Evolutionary conservation across 2,797 vertebrate species (phyloP), one percentile per base, ranked within the genome.

Genomic region (Onychomys torridus): DNA sequence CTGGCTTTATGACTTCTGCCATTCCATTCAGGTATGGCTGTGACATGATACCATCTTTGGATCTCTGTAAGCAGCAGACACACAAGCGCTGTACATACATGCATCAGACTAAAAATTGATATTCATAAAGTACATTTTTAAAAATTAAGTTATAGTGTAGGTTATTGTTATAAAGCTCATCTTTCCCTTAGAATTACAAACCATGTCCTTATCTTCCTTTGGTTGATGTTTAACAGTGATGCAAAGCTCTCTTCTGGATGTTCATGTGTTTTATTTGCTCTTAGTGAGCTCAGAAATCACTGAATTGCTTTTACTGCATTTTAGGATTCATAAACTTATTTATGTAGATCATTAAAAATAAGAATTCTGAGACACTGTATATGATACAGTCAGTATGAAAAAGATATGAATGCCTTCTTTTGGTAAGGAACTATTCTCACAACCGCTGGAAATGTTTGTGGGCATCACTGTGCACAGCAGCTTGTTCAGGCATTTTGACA

Each of bases 291-390:
- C 4, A n/a, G 14, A 17, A 59, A 46, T 84, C 49, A 84, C 13
- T 37, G 81, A 84, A 71, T 67, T 67, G 49, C 1, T 55, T 87
- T 87, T 83, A 73, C 75, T 59, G 32, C 76, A 63, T 9, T 65
- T 43, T 76, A 43, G n/a, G 29, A 40, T 52, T 81, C 81, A 69
- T 61, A 86, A 92, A 86, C 3, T 46, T 55, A 32, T 83, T 71
- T 90, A 76, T 81, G 14, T 52, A 92, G 73, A 19, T 29, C 14
- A n/a, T 76, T 93, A 87, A 63, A 63, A 87, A 65, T 84, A 27
- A 34, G 52, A 19, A 63, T 21, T 21, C 6, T 27, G 19, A 77
- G 3, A 43, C 0, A 0, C 3, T 55, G 43, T 2, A 16, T 23
- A 32, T 9, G 13, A 29, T 4, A 46, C 8, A 63, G 12, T 13